phyloP scores from a whole-genome alignment of 2,113 vertebrate species.

The Holacanthus passer region DNA sequence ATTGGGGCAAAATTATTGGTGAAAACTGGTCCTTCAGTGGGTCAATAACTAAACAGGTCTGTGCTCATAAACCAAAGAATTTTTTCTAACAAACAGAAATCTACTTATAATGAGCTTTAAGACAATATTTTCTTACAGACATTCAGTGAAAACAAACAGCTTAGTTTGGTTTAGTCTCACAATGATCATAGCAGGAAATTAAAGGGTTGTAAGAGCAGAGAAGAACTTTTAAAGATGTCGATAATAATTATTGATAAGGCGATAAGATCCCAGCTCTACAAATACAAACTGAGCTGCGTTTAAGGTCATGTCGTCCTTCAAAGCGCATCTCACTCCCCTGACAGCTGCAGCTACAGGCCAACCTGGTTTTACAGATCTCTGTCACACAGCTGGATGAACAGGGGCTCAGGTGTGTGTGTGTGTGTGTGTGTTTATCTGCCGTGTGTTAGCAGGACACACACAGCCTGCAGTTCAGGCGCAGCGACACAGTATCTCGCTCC shows the following conservation, averaged over 20 bases:
- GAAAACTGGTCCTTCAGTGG: neutral
- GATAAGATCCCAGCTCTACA: neutral
- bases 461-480: neutral
- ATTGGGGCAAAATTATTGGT: neutral
- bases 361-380: constrained; percentile 11
- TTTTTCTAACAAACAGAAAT: no score
- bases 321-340: neutral
- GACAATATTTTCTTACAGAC: neutral
- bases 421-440: neutral
- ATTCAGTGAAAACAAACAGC: neutral
- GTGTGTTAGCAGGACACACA: neutral
- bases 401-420: constrained; percentile 20
- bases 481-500: neutral
- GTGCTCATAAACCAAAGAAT: neutral
- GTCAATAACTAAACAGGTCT: neutral
- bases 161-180: neutral
- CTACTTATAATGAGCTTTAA: neutral
- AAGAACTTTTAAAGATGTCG: neutral
- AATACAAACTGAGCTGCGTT: neutral
- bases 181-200: neutral
- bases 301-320: constrained; percentile 8
- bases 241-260: neutral
- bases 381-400: constrained; percentile 44
- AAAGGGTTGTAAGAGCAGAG: neutral
- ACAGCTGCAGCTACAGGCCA: neutral